Base-by-base conservation (phyloP, 2,888 invertebrate species). In the Buathra laborator region DNA sequence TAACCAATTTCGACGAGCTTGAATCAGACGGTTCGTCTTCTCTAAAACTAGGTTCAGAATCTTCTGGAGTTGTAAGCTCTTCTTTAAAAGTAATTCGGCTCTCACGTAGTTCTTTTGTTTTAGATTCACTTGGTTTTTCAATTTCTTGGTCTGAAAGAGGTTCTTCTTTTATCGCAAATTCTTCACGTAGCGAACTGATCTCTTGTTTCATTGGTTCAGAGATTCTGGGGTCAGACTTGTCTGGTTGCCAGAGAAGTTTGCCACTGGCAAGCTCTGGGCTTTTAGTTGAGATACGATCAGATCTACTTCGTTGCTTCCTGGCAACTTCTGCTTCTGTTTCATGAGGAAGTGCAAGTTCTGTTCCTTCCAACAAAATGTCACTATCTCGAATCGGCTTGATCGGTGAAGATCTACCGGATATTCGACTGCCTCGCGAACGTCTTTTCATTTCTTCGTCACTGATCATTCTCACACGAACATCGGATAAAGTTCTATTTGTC, bases 311-410 rank as follows among this genome's bases (percentile, higher is more conserved):
- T 66, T 32, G 32, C 12, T 24, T 16, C 19, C 29, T 1, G 6
- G 29, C 1, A 16, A 16, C 12, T 10, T 64, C n/a, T 29, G 5
- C 14, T 12, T 16, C n/a, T 37, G n/a, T 37, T 59, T 59, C 59
- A 1, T 12, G 48, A 32, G 24, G 29, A 29, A 29, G n/a, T n/a
- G n/a, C n/a, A n/a, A n/a, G n/a, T n/a, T n/a, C n/a, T n/a, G n/a
- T 59, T 14, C 29, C 29, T 59, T 59, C 59, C 4, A 29, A 24
- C 24, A 59, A 29, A 14, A 59, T 14, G 24, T 76, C 79, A 68
- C 71, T 76, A 24, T 77, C 80, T 12, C 79, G 71, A 37, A 68
- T 67, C 53, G 80, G 72, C 72, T 82, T 83, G 14, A 16, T 80
- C 59, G 82, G 37, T 10, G 75, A 51, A 0, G 9, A 19, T 16